phyloP scores from a whole-genome alignment of 2,797 vertebrate genomes.

The Gephyroberyx darwinii region DNA sequence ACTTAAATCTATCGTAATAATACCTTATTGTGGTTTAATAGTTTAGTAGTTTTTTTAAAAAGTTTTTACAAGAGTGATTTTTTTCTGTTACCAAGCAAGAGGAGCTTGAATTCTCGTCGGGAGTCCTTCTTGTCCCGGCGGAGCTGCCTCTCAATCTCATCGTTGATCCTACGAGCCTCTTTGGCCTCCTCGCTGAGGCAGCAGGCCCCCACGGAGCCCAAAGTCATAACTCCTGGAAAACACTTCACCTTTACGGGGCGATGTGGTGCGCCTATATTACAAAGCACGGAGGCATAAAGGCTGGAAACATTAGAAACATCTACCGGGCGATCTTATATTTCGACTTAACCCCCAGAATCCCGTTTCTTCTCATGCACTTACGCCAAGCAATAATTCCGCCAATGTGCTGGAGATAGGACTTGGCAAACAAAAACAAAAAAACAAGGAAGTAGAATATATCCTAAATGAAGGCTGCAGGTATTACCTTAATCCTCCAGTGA shows the following conservation, averaged over 20 bases:
- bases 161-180: slow-evolving; percentile 94
- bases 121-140: slow-evolving; percentile 91
- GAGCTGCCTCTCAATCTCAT: slow-evolving; percentile 94
- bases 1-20: no score
- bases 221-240: slow-evolving; percentile 71
- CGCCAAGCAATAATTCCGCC: background rate
- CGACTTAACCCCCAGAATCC: background rate
- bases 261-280: slow-evolving; percentile 19
- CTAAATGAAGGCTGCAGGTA: background rate
- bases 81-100: slow-evolving; percentile 86
- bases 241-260: slow-evolving; percentile 34
- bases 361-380: background rate
- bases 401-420: slow-evolving; percentile 15
- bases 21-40: background rate
- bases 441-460: slow-evolving; percentile 5
- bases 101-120: slow-evolving; percentile 90
- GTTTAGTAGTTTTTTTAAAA: background rate
- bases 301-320: background rate
- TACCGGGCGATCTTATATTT: background rate
- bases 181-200: slow-evolving; percentile 97
- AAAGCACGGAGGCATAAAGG: slow-evolving; percentile 37
- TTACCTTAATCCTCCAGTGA: slow-evolving; percentile 37
- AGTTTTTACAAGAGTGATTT: no score
- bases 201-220: slow-evolving; percentile 94
- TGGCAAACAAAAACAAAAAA: slow-evolving; percentile 16